A percentile compares a stretch with the other conserved stretches of the same genome.
Evolutionary conservation across 23 tunicate species (phyloP).

Genomic region (Clavelina lepadiformis): DNA sequence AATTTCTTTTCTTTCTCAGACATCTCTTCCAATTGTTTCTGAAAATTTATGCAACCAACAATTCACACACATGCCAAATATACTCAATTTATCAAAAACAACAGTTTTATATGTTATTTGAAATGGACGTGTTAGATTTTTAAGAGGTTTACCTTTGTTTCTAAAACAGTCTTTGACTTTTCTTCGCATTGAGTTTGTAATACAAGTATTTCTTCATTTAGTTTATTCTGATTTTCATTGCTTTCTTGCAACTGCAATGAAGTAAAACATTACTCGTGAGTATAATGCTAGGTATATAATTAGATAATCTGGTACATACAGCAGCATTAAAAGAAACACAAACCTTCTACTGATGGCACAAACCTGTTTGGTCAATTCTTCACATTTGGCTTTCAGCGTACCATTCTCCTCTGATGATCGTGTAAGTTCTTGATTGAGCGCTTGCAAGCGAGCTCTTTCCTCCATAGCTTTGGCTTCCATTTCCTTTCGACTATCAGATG

Average conservation of each 20-base stretch:
- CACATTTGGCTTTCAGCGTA: slow-evolving; percentile 9
- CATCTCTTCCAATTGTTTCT: slow-evolving; percentile 66
- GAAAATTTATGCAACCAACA: too few species aligned
- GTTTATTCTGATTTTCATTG: too few species aligned
- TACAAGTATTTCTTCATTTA: slow-evolving; percentile 27
- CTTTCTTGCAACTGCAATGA: too few species aligned
- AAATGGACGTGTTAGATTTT: too few species aligned
- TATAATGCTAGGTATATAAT: too few species aligned
- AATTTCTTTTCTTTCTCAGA: slow-evolving; percentile 59
- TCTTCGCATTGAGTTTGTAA: slow-evolving; percentile 26
- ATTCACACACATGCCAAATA: too few species aligned
- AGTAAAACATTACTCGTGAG: too few species aligned
- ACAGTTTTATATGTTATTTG: too few species aligned
- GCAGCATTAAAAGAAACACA: slow-evolving; percentile 6
- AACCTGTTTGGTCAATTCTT: slow-evolving; percentile 26
- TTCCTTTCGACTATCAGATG: slow-evolving; percentile 37
- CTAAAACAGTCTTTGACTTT: slow-evolving; percentile 6
- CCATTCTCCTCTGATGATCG: slow-evolving; percentile 26
- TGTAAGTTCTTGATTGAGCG: slow-evolving; percentile 27
- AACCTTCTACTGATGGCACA: not conserved
- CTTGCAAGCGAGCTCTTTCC: slow-evolving; percentile 46
- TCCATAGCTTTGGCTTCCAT: slow-evolving; percentile 38
- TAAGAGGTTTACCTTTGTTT: slow-evolving; percentile 32
- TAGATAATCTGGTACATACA: too few species aligned
- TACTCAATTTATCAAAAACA: too few species aligned